Evolutionary conservation across 2,797 vertebrate genomes (phyloP).

Genomic region (Eptatretus atami): DNA sequence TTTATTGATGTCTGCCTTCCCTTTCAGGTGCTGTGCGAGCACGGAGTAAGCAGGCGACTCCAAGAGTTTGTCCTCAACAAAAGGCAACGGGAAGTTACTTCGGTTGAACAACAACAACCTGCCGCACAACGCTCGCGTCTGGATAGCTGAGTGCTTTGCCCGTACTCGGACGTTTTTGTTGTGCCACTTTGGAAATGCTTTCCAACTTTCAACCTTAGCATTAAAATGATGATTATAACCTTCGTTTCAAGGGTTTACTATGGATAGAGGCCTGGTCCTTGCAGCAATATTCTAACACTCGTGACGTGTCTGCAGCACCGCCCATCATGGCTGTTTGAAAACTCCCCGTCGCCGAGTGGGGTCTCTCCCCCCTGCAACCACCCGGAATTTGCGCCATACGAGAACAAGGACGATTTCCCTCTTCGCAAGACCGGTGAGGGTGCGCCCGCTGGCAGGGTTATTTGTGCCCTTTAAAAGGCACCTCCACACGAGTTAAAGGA

Average conservation of each 20-base stretch:
- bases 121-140: constrained; percentile 61
- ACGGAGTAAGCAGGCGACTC: constrained; percentile 97
- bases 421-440: constrained; percentile 74
- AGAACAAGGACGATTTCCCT: constrained; percentile 84
- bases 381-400: constrained; percentile 55
- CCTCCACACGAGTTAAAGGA: too few species aligned
- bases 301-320: constrained; percentile 33
- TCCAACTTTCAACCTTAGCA: too few species aligned
- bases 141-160: constrained; percentile 55
- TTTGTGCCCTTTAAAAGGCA: too few species aligned
- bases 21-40: constrained; percentile 64
- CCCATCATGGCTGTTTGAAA: constrained; percentile 85
- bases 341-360: constrained; percentile 74
- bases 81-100: constrained; percentile 60
- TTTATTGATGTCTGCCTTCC: too few species aligned
- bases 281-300: neutral
- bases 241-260: too few species aligned
- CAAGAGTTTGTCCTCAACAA: constrained; percentile 94
- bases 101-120: constrained; percentile 79
- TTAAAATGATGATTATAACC: too few species aligned
- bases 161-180: too few species aligned
- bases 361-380: constrained; percentile 60
- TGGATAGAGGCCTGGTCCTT: too few species aligned
- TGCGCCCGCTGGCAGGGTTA: too few species aligned
- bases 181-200: too few species aligned